Evolutionary conservation across 2,113 vertebrate genomes (phyloP).

Genomic region (Alouatta palliata): DNA sequence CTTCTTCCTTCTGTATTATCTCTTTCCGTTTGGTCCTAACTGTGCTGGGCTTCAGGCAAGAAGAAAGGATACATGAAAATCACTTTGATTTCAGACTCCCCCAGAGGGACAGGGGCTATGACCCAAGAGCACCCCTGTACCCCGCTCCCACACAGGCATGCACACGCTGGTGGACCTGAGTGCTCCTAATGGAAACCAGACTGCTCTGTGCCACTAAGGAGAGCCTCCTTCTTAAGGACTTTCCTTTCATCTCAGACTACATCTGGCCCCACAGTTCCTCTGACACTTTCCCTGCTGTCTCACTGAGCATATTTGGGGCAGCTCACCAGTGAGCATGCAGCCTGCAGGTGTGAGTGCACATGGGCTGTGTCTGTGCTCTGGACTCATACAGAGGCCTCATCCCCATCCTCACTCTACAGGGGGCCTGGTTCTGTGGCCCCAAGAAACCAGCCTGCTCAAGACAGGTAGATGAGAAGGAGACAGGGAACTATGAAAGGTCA

Average conservation of each 20-base stretch:
- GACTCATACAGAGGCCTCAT: background rate
- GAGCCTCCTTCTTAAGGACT: background rate
- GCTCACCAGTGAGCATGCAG: background rate
- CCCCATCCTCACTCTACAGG: background rate
- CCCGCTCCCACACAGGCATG: background rate
- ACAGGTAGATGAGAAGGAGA: background rate
- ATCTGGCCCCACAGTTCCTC: background rate
- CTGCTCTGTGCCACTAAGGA: background rate
- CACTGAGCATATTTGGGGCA: background rate
- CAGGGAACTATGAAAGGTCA: background rate
- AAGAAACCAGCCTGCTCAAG: background rate
- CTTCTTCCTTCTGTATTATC: background rate
- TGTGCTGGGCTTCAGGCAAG: background rate
- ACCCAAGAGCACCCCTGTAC: background rate
- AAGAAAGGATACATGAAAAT: background rate
- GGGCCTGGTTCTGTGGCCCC: background rate
- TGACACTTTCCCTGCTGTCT: rapidly evolving
- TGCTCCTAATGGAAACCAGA: background rate
- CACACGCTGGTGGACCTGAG: background rate
- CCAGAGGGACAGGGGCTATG: background rate
- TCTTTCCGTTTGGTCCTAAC: background rate
- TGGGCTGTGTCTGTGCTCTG: too few species aligned
- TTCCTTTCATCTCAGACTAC: background rate
- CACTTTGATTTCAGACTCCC: constrained; percentile 22
- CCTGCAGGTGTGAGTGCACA: rapidly evolving